Conservation (phyloP, 2,888 invertebrate species). For the Andrena bucephala region DNA sequence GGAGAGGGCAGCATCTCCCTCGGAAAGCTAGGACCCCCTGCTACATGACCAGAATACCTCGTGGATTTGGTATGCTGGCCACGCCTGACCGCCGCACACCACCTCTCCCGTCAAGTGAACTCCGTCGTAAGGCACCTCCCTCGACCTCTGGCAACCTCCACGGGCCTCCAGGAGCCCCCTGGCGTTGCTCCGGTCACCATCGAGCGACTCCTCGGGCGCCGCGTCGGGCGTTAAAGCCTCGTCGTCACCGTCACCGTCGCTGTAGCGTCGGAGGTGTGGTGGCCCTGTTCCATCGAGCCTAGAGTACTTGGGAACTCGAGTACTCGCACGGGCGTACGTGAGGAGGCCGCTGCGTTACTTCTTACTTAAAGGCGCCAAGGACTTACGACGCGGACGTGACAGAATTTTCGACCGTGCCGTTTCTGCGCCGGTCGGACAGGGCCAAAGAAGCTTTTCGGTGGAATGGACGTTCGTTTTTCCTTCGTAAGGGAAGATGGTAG, state of each 20-base stretch:
- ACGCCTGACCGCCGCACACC: constrained; percentile 82
- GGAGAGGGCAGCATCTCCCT: constrained; percentile 62
- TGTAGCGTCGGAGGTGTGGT: constrained; percentile 27
- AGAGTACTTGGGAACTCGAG: constrained; percentile 75
- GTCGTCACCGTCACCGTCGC: no score
- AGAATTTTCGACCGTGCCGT: constrained; percentile 77
- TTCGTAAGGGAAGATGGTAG: background rate
- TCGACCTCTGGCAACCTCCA: constrained; percentile 42
- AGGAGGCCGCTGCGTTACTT: constrained; percentile 65
- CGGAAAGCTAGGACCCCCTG: constrained; percentile 73
- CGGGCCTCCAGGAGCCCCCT: constrained; percentile 42
- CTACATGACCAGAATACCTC: constrained; percentile 85
- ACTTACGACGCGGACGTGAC: constrained; percentile 83
- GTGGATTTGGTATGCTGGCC: constrained; percentile 84
- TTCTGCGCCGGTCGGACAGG: constrained; percentile 28
- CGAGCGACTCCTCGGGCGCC: constrained; percentile 18
- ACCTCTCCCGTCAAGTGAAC: constrained; percentile 79
- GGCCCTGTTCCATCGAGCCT: constrained; percentile 60
- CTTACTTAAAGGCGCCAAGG: constrained; percentile 81
- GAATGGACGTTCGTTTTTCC: constrained; percentile 3
- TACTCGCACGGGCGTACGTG: constrained; percentile 36
- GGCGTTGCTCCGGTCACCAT: constrained; percentile 45
- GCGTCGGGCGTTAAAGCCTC: constrained; percentile 4
- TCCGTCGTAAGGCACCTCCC: constrained; percentile 71
- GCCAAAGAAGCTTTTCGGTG: background rate